Conservation (phyloP, 30 jellyfish, hydroid and myxozoan genomes). For the Pseudorhiza aurosa region DNA sequence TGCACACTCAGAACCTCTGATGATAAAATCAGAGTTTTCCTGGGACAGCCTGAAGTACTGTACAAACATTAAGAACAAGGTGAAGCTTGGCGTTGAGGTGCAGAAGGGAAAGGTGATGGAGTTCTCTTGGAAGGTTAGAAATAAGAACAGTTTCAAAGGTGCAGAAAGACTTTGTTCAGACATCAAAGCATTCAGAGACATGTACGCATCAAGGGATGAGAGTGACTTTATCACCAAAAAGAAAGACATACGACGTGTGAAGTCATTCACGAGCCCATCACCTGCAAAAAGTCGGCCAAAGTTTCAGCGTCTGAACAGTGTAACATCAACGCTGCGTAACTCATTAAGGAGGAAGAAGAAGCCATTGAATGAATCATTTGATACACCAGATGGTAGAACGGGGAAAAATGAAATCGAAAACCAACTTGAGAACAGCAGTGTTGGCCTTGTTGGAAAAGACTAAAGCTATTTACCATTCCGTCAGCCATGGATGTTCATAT, state of each 20-base stretch:
- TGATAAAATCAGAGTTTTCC: constrained; percentile 27
- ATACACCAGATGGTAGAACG: not conserved
- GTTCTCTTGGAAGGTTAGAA: constrained; percentile 43
- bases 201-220: constrained; percentile 60
- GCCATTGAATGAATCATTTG: not conserved
- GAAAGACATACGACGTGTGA: constrained; percentile 38
- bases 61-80: constrained; percentile 29
- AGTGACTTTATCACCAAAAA: constrained; percentile 49
- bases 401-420: constrained; percentile 13
- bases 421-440: constrained; percentile 21
- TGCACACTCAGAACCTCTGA: constrained; percentile 32
- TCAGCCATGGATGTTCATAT: too few relatives aligned
- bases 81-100: constrained; percentile 49
- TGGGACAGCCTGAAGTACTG: constrained; percentile 62
- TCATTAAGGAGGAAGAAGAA: constrained; percentile 42
- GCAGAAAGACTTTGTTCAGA: constrained; percentile 54
- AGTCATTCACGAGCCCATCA: constrained; percentile 34
- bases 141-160: constrained; percentile 50
- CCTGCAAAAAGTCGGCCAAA: constrained; percentile 4
- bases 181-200: constrained; percentile 51
- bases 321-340: constrained; percentile 39
- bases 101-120: constrained; percentile 39
- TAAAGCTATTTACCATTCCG: not conserved
- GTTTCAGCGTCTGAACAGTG: constrained; percentile 42
- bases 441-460: constrained; percentile 27